Evolutionary conservation across 2,797 vertebrate genomes (phyloP).

Genomic region (Falco columbarius): DNA sequence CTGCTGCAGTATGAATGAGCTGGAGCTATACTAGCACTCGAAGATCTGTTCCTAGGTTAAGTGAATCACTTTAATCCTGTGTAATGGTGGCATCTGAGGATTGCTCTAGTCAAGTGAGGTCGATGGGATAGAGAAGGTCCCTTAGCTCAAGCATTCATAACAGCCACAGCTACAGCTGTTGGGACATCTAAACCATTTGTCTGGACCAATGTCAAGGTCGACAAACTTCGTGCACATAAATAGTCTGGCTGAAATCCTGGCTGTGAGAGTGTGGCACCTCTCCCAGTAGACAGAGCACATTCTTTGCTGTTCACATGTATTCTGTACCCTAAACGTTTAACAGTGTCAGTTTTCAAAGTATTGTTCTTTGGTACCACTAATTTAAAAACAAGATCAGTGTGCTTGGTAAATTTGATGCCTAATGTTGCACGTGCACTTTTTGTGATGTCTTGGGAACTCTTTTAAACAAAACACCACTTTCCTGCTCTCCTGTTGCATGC

Average conservation of each 20-base stretch:
- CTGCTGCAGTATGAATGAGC: background rate
- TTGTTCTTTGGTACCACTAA: background rate
- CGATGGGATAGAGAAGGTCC: rapidly evolving
- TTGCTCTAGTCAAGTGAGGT: background rate
- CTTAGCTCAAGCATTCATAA: background rate
- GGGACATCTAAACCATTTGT: background rate
- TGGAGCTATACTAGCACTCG: background rate
- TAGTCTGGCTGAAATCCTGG: background rate
- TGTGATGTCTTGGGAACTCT: background rate
- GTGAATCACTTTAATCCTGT: background rate
- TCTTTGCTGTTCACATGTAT: background rate
- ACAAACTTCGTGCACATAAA: background rate
- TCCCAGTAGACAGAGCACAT: background rate
- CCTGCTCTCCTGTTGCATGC: background rate
- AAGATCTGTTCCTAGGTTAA: background rate
- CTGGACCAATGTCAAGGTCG: background rate
- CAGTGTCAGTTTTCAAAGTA: background rate
- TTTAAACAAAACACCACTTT: background rate
- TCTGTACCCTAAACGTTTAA: background rate
- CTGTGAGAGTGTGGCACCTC: background rate
- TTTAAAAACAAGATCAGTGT: background rate
- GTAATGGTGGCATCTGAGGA: background rate
- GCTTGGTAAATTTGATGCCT: background rate
- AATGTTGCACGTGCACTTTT: rapidly evolving
- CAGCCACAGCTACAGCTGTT: background rate